A percentile compares a stretch with the other conserved stretches of the same genome.
Evolutionary conservation across 2,113 vertebrate species (phyloP).

Genomic region (Laticauda laticaudata): DNA sequence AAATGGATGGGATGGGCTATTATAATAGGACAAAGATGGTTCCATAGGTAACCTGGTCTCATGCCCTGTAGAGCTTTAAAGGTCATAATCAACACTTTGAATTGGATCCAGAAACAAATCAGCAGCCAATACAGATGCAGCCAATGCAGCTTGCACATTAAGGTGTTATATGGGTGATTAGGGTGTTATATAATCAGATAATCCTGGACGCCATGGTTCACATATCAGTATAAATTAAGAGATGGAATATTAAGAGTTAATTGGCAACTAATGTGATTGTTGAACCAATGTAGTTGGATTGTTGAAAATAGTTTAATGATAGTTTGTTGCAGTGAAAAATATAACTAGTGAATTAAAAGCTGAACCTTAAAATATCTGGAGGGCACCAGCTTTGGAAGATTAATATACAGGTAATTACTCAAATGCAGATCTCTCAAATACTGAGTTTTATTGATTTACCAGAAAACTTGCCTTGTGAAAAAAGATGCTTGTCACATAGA

Average conservation of each 20-base stretch:
- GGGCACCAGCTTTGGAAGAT: not conserved
- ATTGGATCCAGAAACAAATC: not conserved
- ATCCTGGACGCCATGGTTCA: not conserved
- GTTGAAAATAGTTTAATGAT: not conserved
- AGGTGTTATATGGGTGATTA: not conserved
- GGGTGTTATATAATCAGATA: not conserved
- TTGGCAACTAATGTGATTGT: not conserved
- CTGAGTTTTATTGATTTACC: not conserved
- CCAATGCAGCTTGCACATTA: not conserved
- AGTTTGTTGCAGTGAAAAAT: not conserved
- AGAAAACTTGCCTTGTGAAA: not conserved
- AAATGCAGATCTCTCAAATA: not conserved
- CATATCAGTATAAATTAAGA: not conserved
- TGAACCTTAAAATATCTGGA: not conserved
- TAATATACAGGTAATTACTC: not conserved
- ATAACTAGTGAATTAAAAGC: not conserved
- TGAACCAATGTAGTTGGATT: not conserved
- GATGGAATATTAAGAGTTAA: not conserved
- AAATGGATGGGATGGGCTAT: not conserved
- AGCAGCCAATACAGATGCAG: too few relatives aligned
- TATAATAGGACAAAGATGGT: not conserved
- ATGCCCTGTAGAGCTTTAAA: not conserved
- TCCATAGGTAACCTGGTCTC: not conserved
- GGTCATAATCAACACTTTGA: not conserved
- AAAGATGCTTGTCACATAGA: not conserved